phyloP scores from a whole-genome alignment of 2,113 vertebrate species.

The Polypterus senegalus region DNA sequence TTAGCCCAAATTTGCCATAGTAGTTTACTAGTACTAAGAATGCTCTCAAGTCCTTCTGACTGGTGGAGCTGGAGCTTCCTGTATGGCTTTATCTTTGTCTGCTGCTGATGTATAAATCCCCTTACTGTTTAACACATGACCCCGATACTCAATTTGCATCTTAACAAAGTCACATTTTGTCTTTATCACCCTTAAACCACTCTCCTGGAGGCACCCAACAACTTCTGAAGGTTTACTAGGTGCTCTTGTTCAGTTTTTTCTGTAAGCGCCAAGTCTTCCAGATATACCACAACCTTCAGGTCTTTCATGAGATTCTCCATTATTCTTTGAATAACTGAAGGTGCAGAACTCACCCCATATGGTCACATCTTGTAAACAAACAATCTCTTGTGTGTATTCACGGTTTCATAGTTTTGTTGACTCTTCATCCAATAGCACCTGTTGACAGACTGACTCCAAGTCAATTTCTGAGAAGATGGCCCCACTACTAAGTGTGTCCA shows the following conservation, averaged over 20 bases:
- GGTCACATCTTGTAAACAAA: constrained; percentile 5
- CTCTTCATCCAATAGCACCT: constrained; percentile 4
- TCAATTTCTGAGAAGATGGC: neutral
- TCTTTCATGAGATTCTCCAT: constrained; percentile 10
- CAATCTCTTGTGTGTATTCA: too few species aligned
- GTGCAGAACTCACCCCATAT: constrained; percentile 5
- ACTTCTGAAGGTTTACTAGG: neutral
- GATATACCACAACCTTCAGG: constrained; percentile 1
- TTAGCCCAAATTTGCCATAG: too few species aligned
- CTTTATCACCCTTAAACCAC: too few species aligned
- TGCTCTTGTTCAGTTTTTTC: constrained; percentile 2
- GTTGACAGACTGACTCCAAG: constrained; percentile 4
- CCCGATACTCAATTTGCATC: too few species aligned
- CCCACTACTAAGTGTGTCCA: neutral
- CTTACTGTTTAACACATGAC: too few species aligned
- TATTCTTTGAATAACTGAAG: constrained; percentile 11
- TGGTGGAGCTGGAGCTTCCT: too few species aligned
- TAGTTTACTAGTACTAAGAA: too few species aligned
- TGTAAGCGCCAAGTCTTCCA: constrained; percentile 9
- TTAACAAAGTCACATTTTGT: too few species aligned
- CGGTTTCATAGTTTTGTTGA: too few species aligned
- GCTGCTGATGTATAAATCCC: too few species aligned
- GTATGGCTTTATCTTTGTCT: too few species aligned
- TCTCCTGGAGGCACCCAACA: neutral
- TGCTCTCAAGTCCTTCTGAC: too few species aligned